A percentile compares a stretch with the other conserved stretches of the same genome.
These are phyloP conservation scores for Catharus minimus DNA, from an alignment of 2,113 vertebrate genomes.

Conservation along the genomic window DNA sequence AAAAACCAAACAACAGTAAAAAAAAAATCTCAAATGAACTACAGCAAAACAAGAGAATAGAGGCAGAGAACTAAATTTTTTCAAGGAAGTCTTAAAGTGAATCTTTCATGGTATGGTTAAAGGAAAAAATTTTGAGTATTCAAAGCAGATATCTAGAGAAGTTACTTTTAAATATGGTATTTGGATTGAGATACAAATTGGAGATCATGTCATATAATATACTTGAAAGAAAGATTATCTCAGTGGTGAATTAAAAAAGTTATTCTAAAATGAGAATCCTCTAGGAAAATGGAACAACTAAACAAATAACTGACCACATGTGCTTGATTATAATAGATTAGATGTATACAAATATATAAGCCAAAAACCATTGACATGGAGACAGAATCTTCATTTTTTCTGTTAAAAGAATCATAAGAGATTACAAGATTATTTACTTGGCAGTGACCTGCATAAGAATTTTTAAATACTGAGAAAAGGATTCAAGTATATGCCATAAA, in stretches of 20 bases:
- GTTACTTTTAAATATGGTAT: not conserved
- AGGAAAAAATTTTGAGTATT: not conserved
- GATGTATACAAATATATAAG: not conserved
- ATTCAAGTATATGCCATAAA: not conserved
- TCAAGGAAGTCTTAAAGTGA: not conserved
- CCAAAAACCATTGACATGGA: not conserved
- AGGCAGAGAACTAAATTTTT: not conserved
- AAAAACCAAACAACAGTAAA: not conserved
- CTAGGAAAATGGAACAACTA: not conserved
- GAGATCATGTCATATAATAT: not conserved
- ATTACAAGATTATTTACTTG: not conserved
- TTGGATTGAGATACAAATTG: not conserved
- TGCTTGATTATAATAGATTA: not conserved
- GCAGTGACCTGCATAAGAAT: not conserved
- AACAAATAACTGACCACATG: not conserved
- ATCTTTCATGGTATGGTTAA: not conserved
- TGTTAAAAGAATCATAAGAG: not conserved
- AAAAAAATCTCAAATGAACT: accelerated
- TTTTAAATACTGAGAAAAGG: not conserved
- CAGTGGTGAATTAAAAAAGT: not conserved
- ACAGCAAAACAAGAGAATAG: not conserved
- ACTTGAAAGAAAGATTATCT: not conserved
- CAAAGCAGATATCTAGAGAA: not conserved
- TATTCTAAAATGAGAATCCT: not conserved
- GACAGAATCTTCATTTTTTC: not conserved